Evolutionary conservation across 2,888 invertebrate genomes (phyloP).

Genomic region (Platycheirus albimanus): DNA sequence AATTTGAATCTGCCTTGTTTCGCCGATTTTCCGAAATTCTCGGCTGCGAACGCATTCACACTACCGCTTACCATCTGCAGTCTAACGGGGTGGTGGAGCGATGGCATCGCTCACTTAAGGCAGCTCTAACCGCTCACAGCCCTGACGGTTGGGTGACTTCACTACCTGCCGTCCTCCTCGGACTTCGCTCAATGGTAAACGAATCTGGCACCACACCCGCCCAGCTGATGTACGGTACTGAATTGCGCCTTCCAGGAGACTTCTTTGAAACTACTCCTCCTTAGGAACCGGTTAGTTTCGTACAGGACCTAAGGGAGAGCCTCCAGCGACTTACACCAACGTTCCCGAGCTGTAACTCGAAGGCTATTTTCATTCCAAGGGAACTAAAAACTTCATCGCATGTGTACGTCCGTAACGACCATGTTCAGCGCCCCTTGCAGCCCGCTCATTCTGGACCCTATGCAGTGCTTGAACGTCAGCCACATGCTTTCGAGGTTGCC

Average conservation of each 20-base stretch:
- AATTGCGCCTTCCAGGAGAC: slow-evolving; percentile 11
- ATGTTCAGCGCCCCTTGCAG: slow-evolving; percentile 9
- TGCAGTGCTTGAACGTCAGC: background rate
- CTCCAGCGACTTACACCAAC: slow-evolving; percentile 1
- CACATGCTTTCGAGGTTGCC: background rate
- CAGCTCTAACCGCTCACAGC: slow-evolving; percentile 76
- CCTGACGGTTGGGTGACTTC: slow-evolving; percentile 75
- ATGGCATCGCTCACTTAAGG: slow-evolving; percentile 75
- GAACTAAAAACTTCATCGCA: slow-evolving; percentile 16
- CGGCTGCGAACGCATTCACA: background rate
- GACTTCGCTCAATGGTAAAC: slow-evolving; percentile 29
- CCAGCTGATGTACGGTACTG: slow-evolving; percentile 15
- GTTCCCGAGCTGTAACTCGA: background rate
- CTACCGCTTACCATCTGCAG: background rate
- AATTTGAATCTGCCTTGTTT: slow-evolving; percentile 78
- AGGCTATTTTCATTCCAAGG: slow-evolving; percentile 13
- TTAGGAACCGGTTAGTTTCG: slow-evolving; percentile 1
- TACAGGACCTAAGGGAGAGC: slow-evolving; percentile 15
- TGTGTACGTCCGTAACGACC: slow-evolving; percentile 15
- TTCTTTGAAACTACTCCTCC: background rate
- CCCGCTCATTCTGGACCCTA: background rate
- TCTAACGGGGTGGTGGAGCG: background rate
- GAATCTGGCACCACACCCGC: slow-evolving; percentile 11
- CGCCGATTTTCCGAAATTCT: slow-evolving; percentile 3
- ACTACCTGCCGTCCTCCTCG: slow-evolving; percentile 17